These are phyloP conservation scores for Protonibea diacanthus DNA, from an alignment of 2,797 vertebrate species.

Conservation along the genomic window DNA sequence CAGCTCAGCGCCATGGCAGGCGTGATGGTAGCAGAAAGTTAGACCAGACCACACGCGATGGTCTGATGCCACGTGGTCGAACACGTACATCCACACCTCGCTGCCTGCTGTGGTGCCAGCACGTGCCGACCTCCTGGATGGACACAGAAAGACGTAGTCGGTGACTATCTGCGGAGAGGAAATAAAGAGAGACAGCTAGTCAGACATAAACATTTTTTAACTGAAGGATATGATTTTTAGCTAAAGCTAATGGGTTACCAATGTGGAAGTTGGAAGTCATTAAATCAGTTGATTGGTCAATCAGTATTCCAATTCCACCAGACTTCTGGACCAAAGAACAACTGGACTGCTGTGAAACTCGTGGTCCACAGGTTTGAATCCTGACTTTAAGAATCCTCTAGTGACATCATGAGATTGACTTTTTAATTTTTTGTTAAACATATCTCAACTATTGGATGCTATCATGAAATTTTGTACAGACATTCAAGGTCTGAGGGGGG, in stretches of 20 bases:
- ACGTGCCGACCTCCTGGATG: constrained; percentile 77
- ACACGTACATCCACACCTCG: constrained; percentile 82
- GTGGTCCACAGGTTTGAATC: not conserved
- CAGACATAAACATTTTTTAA: not conserved
- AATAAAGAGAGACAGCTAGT: not conserved
- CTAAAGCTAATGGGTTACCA: not conserved
- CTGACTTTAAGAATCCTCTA: not conserved
- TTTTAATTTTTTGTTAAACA: too few species aligned
- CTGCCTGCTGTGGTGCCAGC: constrained; percentile 59
- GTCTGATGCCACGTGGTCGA: constrained; percentile 83
- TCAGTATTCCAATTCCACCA: not conserved
- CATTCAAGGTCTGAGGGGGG: not conserved
- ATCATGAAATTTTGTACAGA: not conserved
- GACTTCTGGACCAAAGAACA: not conserved
- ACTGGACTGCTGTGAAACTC: not conserved
- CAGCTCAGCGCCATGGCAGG: constrained; percentile 85
- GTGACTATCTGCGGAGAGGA: constrained; percentile 81
- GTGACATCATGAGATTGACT: not conserved
- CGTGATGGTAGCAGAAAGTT: constrained; percentile 80
- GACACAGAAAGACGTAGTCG: constrained; percentile 86
- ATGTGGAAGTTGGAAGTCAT: too few species aligned
- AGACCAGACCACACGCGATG: constrained; percentile 79
- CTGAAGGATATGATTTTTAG: not conserved
- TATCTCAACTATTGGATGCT: not conserved
- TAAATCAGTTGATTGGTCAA: not conserved